Conservation (phyloP, 2,797 vertebrate species). For the Apogon hyalosoma region DNA sequence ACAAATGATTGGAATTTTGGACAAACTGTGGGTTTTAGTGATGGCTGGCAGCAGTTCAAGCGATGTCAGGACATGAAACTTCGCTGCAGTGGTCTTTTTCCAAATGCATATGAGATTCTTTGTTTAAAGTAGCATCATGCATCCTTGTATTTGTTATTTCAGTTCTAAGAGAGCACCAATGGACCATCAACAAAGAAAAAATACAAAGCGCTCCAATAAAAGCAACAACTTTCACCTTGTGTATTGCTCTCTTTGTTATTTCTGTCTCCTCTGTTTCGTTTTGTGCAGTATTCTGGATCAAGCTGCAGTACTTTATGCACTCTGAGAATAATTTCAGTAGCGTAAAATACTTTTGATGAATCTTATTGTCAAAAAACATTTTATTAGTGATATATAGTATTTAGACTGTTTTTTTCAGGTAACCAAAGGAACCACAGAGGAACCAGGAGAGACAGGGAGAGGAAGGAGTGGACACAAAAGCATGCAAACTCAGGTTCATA, state of each 20-base stretch:
- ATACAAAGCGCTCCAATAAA: conserved; percentile 37
- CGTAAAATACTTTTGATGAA: too few species aligned
- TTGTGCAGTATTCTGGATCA: conserved; percentile 38
- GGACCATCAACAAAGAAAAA: conserved; percentile 59
- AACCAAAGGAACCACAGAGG: conserved; percentile 60
- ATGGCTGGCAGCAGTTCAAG: conserved; percentile 46
- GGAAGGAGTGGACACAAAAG: conserved; percentile 58
- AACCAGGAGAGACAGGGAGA: conserved; percentile 64
- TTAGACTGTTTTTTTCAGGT: conserved; percentile 33
- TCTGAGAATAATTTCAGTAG: conserved; percentile 2
- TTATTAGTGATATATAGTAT: background rate
- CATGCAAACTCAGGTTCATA: conserved; percentile 49
- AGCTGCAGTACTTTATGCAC: conserved; percentile 2
- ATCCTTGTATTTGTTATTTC: background rate
- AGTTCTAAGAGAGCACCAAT: conserved; percentile 51
- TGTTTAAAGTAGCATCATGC: conserved; percentile 13
- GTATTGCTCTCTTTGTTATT: conserved; percentile 6
- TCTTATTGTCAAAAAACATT: too few species aligned
- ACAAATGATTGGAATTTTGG: conserved; percentile 38
- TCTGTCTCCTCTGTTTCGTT: conserved; percentile 65
- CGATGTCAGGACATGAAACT: conserved; percentile 26
- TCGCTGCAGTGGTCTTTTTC: conserved; percentile 13
- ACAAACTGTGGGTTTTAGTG: conserved; percentile 11
- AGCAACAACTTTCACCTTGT: conserved; percentile 32
- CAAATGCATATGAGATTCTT: conserved; percentile 16